These are phyloP conservation scores for Pardosa pseudoannulata DNA, from an alignment of 2,888 invertebrate species.

Conservation along the genomic window DNA sequence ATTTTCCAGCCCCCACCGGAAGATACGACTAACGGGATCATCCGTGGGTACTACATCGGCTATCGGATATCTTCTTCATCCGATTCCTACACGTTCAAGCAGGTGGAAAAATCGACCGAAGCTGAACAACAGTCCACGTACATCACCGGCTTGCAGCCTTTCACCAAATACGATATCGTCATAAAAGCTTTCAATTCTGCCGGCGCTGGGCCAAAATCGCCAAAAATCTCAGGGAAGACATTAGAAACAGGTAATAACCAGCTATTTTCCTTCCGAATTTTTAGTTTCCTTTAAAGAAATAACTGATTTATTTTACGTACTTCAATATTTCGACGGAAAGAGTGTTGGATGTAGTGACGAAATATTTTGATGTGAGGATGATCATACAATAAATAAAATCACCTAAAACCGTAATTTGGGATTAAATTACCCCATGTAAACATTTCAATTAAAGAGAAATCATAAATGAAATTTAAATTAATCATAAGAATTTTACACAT, in stretches of 20 bases:
- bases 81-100: constrained; percentile 87
- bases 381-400: too few species aligned
- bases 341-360: too few species aligned
- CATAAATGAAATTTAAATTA: too few species aligned
- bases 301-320: too few species aligned
- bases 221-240: constrained; percentile 92
- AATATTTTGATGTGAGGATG: too few species aligned
- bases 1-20: constrained; percentile 60
- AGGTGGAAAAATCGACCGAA: constrained; percentile 82
- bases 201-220: constrained; percentile 93
- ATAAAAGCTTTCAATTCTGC: constrained; percentile 96
- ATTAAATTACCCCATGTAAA: too few species aligned
- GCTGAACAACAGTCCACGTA: constrained; percentile 87
- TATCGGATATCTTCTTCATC: constrained; percentile 76
- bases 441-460: too few species aligned
- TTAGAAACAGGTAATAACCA: constrained; percentile 86
- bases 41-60: constrained; percentile 70
- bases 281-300: too few species aligned
- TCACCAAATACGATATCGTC: constrained; percentile 95
- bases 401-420: too few species aligned
- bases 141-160: constrained; percentile 87
- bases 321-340: too few species aligned
- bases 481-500: too few species aligned
- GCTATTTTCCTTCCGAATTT: too few species aligned
- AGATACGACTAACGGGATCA: constrained; percentile 55